Conservation (phyloP, 1,140 invertebrate species). For the Drosophila repleta region DNA sequence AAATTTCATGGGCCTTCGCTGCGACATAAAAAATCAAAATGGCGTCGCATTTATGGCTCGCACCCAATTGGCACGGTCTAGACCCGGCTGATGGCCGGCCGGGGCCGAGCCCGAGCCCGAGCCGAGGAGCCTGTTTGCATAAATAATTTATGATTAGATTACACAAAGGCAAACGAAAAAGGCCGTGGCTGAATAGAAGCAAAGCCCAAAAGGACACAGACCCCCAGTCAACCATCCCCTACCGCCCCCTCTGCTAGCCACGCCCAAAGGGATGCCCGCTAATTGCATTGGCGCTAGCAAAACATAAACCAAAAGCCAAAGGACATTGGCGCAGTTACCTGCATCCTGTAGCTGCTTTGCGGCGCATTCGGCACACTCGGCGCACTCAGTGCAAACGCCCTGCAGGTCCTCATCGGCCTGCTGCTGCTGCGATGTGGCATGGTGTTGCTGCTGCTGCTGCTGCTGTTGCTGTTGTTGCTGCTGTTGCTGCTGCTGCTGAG, state of each 20-base stretch:
- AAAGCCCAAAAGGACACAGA: background rate
- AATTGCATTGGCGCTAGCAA: slow-evolving; percentile 51
- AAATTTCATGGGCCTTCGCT: background rate
- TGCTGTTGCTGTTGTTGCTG: slow-evolving; percentile 49
- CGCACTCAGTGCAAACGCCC: slow-evolving; percentile 83
- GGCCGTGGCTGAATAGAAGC: slow-evolving; percentile 44
- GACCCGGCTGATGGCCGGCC: slow-evolving; percentile 23
- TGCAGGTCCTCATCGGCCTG: slow-evolving; percentile 74
- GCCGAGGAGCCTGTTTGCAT: slow-evolving; percentile 62
- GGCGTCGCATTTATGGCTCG: slow-evolving; percentile 53
- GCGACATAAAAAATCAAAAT: slow-evolving; percentile 42
- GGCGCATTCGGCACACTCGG: slow-evolving; percentile 83
- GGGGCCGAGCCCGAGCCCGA: slow-evolving; percentile 27
- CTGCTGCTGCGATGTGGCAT: slow-evolving; percentile 45
- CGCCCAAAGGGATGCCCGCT: slow-evolving; percentile 29
- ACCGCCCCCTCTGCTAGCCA: background rate
- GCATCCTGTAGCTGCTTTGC: slow-evolving; percentile 82
- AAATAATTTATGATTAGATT: slow-evolving; percentile 79
- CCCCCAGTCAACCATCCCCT: background rate
- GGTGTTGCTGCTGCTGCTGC: slow-evolving; percentile 54
- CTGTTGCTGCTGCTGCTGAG: slow-evolving; percentile 51
- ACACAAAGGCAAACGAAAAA: slow-evolving; percentile 62
- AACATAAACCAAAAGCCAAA: slow-evolving; percentile 4
- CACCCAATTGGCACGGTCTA: slow-evolving; percentile 5
- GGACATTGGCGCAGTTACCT: slow-evolving; percentile 61